These are phyloP conservation scores for Corythornis cristatus DNA, from an alignment of 2,113 vertebrate genomes.

Conservation along the genomic window DNA sequence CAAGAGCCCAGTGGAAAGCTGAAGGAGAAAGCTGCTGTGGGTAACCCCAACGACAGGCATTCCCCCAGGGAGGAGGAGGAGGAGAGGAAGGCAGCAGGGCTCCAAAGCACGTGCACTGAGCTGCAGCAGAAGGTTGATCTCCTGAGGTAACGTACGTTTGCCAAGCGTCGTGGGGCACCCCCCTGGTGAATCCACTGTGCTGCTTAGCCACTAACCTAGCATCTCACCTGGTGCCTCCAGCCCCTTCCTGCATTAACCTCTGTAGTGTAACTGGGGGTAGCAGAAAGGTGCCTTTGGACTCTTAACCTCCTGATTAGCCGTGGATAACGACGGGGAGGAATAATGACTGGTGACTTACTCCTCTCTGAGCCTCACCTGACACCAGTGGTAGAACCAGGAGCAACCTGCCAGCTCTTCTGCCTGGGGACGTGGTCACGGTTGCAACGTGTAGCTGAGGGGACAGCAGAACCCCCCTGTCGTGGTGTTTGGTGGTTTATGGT, in stretches of 20 bases:
- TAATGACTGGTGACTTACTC: background rate
- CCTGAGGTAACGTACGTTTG: slow-evolving; percentile 86
- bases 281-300: background rate
- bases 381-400: background rate
- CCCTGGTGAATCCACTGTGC: background rate
- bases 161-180: background rate
- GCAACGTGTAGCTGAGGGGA: background rate
- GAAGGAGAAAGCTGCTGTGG: slow-evolving; percentile 43
- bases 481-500: background rate
- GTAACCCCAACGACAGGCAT: slow-evolving; percentile 32
- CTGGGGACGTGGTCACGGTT: background rate
- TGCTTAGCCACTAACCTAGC: slow-evolving; percentile 76
- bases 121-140: slow-evolving; percentile 79
- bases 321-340: background rate
- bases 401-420: background rate
- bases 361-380: background rate
- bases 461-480: background rate
- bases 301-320: background rate
- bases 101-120: slow-evolving; percentile 78
- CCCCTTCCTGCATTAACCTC: slow-evolving; percentile 60
- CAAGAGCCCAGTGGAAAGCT: slow-evolving; percentile 41
- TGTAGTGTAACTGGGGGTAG: slow-evolving; percentile 59
- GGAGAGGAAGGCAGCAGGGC: slow-evolving; percentile 66
- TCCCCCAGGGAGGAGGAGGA: slow-evolving; percentile 47
- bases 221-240: background rate